Percentiles rank a stretch among this genome's conserved stretches.
phyloP scores from a whole-genome alignment of 2,113 vertebrate species.

The Plectropomus leopardus region DNA sequence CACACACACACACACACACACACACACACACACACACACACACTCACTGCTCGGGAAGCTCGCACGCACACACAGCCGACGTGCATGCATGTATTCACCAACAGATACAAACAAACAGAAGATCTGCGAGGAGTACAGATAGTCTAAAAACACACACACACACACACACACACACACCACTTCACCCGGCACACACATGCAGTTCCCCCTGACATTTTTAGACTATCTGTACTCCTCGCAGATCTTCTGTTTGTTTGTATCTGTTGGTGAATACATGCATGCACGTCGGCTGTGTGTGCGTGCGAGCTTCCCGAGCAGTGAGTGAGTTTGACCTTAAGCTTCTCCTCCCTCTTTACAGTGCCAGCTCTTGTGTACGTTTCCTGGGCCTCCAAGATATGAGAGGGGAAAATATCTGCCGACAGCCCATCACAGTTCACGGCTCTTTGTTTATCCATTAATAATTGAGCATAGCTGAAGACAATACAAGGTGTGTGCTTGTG shows the following conservation, averaged over 20 bases:
- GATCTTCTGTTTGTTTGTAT: conserved; percentile 62
- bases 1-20: conserved; percentile 25
- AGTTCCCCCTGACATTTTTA: conserved; percentile 60
- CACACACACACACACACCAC: conserved; percentile 30
- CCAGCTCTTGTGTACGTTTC: conserved; percentile 76
- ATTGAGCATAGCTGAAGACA: conserved; percentile 81
- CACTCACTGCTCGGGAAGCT: conserved; percentile 54
- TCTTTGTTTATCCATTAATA: conserved; percentile 86
- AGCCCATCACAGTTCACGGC: conserved; percentile 78
- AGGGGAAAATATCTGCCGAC: conserved; percentile 78
- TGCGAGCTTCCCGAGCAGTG: conserved; percentile 40
- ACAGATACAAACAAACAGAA: conserved; percentile 62
- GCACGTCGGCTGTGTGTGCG: conserved; percentile 23
- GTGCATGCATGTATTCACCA: conserved; percentile 45
- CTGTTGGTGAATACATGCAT: conserved; percentile 45
- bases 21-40: conserved; percentile 64
- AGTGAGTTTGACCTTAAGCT: conserved; percentile 82
- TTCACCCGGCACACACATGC: not conserved
- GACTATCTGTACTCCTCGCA: conserved; percentile 48
- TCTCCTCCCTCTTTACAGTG: conserved; percentile 78
- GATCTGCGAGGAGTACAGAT: conserved; percentile 49
- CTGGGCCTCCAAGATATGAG: conserved; percentile 72
- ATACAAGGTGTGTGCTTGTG: conserved; percentile 56
- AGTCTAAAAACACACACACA: conserved; percentile 60
- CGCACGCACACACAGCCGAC: conserved; percentile 1